Percentiles rank a stretch among this genome's conserved stretches.
These are phyloP conservation scores for Trypoxylus dichotomus DNA, from an alignment of 1,140 invertebrate genomes.

Conservation along the genomic window DNA sequence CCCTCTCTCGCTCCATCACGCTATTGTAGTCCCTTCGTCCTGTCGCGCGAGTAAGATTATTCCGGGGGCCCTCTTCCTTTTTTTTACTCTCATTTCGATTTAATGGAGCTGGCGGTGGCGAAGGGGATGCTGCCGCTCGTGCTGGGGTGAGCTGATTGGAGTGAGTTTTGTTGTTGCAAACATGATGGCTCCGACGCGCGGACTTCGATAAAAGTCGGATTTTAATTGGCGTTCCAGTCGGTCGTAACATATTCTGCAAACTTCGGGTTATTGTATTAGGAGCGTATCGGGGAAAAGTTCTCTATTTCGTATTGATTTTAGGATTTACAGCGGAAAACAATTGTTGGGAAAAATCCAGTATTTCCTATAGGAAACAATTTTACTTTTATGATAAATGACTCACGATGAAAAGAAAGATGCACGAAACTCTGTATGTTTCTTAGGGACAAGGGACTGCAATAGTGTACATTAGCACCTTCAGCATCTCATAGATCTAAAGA, in stretches of 20 bases:
- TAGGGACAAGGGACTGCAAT: too few relatives aligned
- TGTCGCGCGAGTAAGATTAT: not conserved
- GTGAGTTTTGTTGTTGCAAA: slow-evolving; percentile 13
- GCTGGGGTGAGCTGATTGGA: slow-evolving; percentile 18
- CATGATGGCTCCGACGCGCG: slow-evolving; percentile 10
- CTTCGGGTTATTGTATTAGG: not conserved
- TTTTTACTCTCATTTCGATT: slow-evolving; percentile 20
- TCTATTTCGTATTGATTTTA: not conserved
- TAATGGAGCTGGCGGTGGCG: not conserved
- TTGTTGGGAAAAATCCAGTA: too few relatives aligned
- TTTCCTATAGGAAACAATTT: too few relatives aligned
- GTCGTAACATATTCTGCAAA: not conserved
- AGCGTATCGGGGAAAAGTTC: not conserved
- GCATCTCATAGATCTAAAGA: too few relatives aligned
- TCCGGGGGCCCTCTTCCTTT: not conserved
- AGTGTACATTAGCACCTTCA: too few relatives aligned
- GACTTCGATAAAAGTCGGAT: not conserved
- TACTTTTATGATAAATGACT: too few relatives aligned
- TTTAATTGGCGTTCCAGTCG: slow-evolving; percentile 18
- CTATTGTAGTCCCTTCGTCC: slow-evolving; percentile 5
- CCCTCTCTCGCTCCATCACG: not conserved
- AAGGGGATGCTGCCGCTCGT: slow-evolving; percentile 14
- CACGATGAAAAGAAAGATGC: too few relatives aligned
- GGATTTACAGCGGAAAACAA: too few relatives aligned
- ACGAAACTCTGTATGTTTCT: too few relatives aligned